These are phyloP conservation scores for Cyprichromis sp. DNA, from an alignment of 2,113 vertebrate species.

Conservation along the genomic window DNA sequence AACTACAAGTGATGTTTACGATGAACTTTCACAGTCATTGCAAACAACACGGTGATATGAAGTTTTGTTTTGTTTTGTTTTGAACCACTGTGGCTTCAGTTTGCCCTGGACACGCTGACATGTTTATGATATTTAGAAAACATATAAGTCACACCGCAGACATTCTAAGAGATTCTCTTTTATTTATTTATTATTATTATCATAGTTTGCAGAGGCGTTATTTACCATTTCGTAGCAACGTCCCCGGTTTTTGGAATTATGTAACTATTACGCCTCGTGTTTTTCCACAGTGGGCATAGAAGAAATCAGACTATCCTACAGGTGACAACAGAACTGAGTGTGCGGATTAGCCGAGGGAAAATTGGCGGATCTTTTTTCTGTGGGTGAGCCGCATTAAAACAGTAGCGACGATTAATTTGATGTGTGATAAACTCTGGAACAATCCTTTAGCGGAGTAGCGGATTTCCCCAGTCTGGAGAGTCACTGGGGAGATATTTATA, in stretches of 20 bases:
- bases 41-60: neutral
- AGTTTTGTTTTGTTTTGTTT: neutral
- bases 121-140: neutral
- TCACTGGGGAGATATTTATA: neutral
- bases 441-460: neutral
- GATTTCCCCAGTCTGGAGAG: slow-evolving; percentile 30
- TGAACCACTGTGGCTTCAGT: neutral
- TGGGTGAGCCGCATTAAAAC: neutral
- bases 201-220: neutral
- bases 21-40: neutral
- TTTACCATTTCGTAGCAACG: neutral
- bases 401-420: neutral
- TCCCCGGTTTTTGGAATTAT: neutral
- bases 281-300: neutral
- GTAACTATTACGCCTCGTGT: neutral
- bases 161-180: neutral
- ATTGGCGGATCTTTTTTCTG: neutral
- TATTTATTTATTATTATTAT: neutral
- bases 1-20: slow-evolving; percentile 3
- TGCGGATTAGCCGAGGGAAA: neutral
- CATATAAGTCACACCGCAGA: neutral
- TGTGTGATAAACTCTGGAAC: neutral
- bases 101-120: neutral
- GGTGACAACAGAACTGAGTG: neutral
- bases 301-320: neutral